phyloP scores from a whole-genome alignment of 2,888 invertebrate species.

The Pachycephus smyrnensis region DNA sequence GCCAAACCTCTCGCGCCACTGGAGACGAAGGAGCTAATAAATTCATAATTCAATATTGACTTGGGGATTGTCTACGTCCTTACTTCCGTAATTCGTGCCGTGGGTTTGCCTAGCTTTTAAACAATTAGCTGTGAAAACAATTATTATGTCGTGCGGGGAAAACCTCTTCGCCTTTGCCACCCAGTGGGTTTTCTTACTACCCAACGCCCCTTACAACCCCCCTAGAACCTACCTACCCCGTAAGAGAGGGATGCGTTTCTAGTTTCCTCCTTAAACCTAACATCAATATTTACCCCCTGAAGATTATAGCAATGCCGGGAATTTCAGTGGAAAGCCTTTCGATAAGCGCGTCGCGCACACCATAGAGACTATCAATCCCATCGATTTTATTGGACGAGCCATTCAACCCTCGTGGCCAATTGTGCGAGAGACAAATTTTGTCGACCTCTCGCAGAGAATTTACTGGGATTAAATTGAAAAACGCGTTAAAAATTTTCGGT shows the following conservation, averaged over 20 bases:
- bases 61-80: constrained; percentile 50
- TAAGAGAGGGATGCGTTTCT: constrained; percentile 24
- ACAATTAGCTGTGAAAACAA: constrained; percentile 56
- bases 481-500: constrained; percentile 7
- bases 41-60: constrained; percentile 65
- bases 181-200: constrained; percentile 4
- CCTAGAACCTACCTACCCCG: background rate
- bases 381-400: constrained; percentile 1
- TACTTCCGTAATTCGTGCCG: constrained; percentile 43
- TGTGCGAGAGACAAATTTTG: constrained; percentile 9
- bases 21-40: constrained; percentile 50
- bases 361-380: background rate
- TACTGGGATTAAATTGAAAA: constrained; percentile 7
- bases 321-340: constrained; percentile 16
- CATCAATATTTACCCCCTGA: constrained; percentile 52
- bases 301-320: constrained; percentile 43
- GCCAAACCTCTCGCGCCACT: constrained; percentile 27
- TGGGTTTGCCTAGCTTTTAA: constrained; percentile 56
- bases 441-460: constrained; percentile 13
- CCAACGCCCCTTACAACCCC: background rate
- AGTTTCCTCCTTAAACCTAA: constrained; percentile 32
- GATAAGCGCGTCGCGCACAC: constrained; percentile 24
- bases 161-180: background rate
- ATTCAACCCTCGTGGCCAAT: constrained; percentile 21
- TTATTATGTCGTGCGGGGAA: constrained; percentile 14